Base-by-base conservation (phyloP, 2,797 vertebrate species). In the Tamandua tetradactyla region DNA sequence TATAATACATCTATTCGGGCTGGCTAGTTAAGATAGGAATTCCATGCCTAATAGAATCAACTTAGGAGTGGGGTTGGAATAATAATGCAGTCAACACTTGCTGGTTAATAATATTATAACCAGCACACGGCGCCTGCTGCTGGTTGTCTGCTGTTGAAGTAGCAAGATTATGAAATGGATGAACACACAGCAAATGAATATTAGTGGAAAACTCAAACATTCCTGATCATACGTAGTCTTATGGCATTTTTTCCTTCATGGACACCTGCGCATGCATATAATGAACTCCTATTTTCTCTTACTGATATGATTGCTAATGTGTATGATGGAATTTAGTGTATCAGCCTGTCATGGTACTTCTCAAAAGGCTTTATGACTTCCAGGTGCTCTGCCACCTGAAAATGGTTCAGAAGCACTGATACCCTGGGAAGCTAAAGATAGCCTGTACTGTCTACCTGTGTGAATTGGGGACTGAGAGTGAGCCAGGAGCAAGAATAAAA, bases 391-490 rank as follows among this genome's bases (percentile, higher is more conserved):
- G 18, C 13, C 27, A 47, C 42, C 25, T 47, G 40, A 30, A 27
- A 3, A 4, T 44, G 44, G n/a, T 25, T 62, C 57, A 74, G 83
- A 64, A 32, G 18, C 40, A 10, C 40, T 12, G 49, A 5, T 35
- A 5, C 13, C 66, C 44, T 9, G 0, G 3, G 80, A 25, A 69
- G 47, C 64, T 18, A 1, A n/a, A 8, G 35, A 37, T 25, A 23
- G 52, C 25, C 71, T 14, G 30, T 40, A 47, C 59, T n/a, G 18
- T 44, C 37, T 17, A 0, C 17, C 1, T 0, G 0, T 23, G 15
- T 17, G 49, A 12, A 18, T 8, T 35, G 75, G 37, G 79, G 42
- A 3, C 59, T 11, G 27, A 15, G 17, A 6, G 11, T 0, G 42
- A 62, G 57, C 14, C 30, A 11, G 87, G 32, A 22, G 14, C 9